Conservation (phyloP, 1,140 invertebrate species). For the Notospermus geniculatus region DNA sequence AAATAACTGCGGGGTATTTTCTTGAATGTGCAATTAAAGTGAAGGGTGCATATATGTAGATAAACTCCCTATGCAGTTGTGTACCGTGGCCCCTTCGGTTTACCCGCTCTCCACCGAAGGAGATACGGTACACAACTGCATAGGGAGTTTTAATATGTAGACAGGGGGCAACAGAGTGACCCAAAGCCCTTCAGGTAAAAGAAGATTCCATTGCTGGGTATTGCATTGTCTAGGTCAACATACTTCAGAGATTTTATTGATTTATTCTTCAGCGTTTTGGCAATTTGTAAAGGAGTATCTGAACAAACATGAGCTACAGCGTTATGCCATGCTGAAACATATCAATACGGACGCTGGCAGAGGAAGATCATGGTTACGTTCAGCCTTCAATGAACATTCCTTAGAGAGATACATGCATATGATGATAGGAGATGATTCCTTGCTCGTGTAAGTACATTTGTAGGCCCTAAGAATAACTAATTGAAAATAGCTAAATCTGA, state of each 20-base stretch:
- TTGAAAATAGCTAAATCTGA: too few relatives aligned
- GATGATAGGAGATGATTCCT: conserved; percentile 66
- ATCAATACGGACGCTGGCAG: conserved; percentile 78
- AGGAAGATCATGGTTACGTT: conserved; percentile 79
- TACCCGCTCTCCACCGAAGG: too few relatives aligned
- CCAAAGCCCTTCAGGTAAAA: neutral
- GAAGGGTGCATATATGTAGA: too few relatives aligned
- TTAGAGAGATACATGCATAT: conserved; percentile 79
- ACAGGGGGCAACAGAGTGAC: too few relatives aligned
- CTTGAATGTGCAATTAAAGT: too few relatives aligned
- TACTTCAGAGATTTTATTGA: neutral
- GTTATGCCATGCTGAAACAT: conserved; percentile 76
- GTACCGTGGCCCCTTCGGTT: too few relatives aligned
- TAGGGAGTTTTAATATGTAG: too few relatives aligned
- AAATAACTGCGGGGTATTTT: too few relatives aligned
- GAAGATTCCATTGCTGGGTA: neutral
- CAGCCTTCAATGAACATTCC: conserved; percentile 83
- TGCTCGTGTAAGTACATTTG: conserved; percentile 57
- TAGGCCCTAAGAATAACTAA: too few relatives aligned
- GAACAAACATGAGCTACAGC: conserved; percentile 82
- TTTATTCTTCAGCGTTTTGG: conserved; percentile 50
- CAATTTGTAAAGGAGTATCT: conserved; percentile 62
- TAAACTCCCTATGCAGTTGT: too few relatives aligned
- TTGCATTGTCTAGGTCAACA: neutral
- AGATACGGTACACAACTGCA: too few relatives aligned